A percentile compares a stretch with the other conserved stretches of the same genome.
phyloP scores from a whole-genome alignment of 1,140 invertebrate species.

The Drosophila ercepeae region DNA sequence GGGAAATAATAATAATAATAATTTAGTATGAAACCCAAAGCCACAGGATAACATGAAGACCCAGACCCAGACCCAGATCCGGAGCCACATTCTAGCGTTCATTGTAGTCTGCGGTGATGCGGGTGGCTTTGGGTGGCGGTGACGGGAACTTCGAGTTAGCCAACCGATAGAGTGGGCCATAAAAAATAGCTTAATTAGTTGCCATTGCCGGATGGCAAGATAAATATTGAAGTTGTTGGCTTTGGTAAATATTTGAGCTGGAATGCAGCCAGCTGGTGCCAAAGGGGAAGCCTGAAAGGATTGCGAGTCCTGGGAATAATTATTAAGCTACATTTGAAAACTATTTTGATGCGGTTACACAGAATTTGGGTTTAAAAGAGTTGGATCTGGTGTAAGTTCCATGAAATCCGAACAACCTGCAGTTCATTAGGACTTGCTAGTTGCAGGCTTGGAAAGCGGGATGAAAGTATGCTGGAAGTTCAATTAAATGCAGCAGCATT shows the following conservation, averaged over 20 bases:
- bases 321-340: slow-evolving; percentile 15
- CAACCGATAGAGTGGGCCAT: slow-evolving; percentile 50
- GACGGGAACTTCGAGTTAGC: slow-evolving; percentile 25
- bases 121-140: slow-evolving; percentile 1
- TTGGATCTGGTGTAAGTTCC: no score
- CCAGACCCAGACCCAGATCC: slow-evolving; percentile 28
- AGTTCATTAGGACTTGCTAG: slow-evolving; percentile 15
- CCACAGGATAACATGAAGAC: slow-evolving; percentile 56
- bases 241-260: slow-evolving; percentile 55
- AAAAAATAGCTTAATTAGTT: slow-evolving; percentile 73
- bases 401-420: not conserved
- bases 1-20: slow-evolving; percentile 73
- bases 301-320: slow-evolving; percentile 15
- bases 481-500: slow-evolving; percentile 61
- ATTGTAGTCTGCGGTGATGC: slow-evolving; percentile 26
- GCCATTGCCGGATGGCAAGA: slow-evolving; percentile 36
- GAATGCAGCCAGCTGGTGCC: slow-evolving; percentile 11
- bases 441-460: no score
- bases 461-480: slow-evolving; percentile 34
- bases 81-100: slow-evolving; percentile 25
- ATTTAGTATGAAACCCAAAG: slow-evolving; percentile 69
- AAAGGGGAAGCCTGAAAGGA: no score
- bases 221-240: slow-evolving; percentile 46
- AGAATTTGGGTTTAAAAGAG: no score
- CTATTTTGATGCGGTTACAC: not conserved